phyloP scores from a whole-genome alignment of 2,888 invertebrate species.

The Zygogramma bicolorata region DNA sequence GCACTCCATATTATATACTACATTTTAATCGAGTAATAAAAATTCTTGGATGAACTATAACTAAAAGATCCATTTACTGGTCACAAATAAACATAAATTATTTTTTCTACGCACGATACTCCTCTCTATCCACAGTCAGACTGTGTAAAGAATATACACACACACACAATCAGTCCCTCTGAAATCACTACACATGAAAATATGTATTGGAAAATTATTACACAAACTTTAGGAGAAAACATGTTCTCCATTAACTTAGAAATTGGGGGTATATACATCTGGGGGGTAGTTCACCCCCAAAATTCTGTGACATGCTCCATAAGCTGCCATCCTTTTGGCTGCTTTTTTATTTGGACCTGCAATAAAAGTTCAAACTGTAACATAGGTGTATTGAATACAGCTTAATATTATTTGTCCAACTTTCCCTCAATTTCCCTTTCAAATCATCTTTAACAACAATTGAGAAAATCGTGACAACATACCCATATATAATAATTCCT shows the following conservation, averaged over 20 bases:
- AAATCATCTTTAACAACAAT: no score
- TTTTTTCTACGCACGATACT: background rate
- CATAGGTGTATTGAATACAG: background rate
- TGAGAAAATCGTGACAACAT: no score
- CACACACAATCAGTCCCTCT: background rate
- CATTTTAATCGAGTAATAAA: background rate
- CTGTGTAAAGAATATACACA: background rate
- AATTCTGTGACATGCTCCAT: slow-evolving; percentile 70
- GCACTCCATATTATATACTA: background rate
- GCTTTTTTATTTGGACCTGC: slow-evolving; percentile 72
- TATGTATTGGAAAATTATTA: background rate
- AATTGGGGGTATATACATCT: slow-evolving; percentile 52
- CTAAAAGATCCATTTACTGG: background rate
- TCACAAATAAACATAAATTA: background rate
- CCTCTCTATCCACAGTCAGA: background rate
- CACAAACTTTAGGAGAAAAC: background rate
- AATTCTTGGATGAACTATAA: background rate
- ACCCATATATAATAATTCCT: no score
- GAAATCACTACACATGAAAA: background rate
- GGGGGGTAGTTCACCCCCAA: slow-evolving; percentile 68
- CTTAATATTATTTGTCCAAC: no score
- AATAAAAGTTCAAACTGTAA: slow-evolving; percentile 21
- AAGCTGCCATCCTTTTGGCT: slow-evolving; percentile 76
- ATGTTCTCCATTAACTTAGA: slow-evolving; percentile 7
- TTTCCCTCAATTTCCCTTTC: no score